Conservation (phyloP, 2,113 vertebrate genomes). For the Petrocephalus microphthalmus region DNA sequence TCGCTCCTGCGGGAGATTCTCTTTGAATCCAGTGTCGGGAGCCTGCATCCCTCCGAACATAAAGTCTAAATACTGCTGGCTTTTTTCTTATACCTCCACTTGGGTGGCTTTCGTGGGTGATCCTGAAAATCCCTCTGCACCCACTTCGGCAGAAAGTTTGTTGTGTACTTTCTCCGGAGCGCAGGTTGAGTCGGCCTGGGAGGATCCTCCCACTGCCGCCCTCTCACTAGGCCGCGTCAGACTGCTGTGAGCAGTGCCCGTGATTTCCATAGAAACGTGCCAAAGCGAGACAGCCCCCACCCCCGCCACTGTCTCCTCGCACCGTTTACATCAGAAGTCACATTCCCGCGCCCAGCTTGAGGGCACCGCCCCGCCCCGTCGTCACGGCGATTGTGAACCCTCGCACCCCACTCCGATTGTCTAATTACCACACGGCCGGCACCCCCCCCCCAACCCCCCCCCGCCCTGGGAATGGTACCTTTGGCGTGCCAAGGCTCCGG, state of each 20-base stretch:
- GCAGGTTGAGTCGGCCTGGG: neutral
- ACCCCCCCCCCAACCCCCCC: neutral
- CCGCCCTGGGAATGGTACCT: neutral
- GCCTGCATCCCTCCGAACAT: neutral
- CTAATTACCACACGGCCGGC: neutral
- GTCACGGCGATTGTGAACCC: neutral
- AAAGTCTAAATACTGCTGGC: neutral
- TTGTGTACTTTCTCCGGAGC: neutral
- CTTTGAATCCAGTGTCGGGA: neutral
- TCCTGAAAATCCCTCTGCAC: neutral
- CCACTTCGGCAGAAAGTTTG: neutral
- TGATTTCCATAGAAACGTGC: neutral
- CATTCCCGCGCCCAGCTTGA: neutral
- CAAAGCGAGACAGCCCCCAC: neutral
- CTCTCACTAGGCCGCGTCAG: neutral
- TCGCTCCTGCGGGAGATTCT: neutral
- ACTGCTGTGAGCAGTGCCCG: neutral
- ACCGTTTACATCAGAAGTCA: neutral
- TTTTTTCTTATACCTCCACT: neutral
- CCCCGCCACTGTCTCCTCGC: neutral
- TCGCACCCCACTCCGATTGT: neutral
- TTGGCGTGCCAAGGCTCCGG: too few species aligned
- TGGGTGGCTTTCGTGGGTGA: neutral
- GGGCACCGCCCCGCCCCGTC: too few species aligned
- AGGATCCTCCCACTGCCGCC: neutral